These are phyloP conservation scores for Pygoscelis adeliae DNA, from an alignment of 2,113 vertebrate genomes.

Conservation along the genomic window DNA sequence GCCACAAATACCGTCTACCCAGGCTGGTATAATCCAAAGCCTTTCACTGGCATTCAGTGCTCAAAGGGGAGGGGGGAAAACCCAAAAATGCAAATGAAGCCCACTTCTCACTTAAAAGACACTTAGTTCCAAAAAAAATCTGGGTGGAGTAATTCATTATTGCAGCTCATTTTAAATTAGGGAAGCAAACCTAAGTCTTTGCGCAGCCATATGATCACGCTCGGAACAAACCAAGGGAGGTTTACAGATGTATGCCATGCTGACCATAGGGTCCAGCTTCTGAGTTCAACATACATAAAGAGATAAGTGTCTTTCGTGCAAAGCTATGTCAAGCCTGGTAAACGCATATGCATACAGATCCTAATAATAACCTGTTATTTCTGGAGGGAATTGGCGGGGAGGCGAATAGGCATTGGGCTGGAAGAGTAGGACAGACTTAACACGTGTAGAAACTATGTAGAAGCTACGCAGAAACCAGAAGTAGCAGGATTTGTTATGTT, in stretches of 20 bases:
- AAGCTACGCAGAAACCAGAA: neutral
- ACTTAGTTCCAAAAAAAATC: neutral
- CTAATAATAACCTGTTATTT: neutral
- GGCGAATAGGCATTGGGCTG: neutral
- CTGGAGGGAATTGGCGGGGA: neutral
- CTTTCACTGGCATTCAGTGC: neutral
- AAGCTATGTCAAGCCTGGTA: neutral
- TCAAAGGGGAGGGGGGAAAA: neutral
- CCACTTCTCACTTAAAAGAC: neutral
- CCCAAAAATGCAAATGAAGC: neutral
- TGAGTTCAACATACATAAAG: fast-evolving
- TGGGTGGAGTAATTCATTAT: neutral
- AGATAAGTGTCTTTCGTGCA: neutral
- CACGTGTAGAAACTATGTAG: neutral
- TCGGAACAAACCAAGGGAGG: neutral
- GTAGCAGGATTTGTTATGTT: neutral
- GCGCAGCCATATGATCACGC: neutral
- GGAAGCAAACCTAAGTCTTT: neutral
- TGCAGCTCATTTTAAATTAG: neutral
- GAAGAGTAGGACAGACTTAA: neutral
- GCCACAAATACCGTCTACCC: neutral
- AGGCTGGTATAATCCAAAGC: neutral
- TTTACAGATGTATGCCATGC: neutral
- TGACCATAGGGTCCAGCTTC: neutral
- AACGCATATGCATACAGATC: neutral